These are phyloP conservation scores for Mythimna vitellina DNA, from an alignment of 2,888 invertebrate species.

Conservation along the genomic window DNA sequence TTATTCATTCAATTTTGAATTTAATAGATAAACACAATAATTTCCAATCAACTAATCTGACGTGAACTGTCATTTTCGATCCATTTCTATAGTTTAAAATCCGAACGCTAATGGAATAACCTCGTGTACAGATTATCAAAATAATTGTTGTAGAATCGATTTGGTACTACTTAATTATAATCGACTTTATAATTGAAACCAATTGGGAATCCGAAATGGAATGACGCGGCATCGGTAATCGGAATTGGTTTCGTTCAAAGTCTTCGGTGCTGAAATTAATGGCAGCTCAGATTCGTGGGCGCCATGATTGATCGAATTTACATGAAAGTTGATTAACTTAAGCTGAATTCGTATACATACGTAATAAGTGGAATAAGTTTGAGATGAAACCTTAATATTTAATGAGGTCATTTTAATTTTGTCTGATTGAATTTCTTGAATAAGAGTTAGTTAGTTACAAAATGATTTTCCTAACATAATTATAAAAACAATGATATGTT, in stretches of 20 bases:
- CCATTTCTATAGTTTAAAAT: slow-evolving; percentile 34
- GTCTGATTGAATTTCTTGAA: too few species aligned
- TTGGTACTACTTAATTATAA: slow-evolving; percentile 36
- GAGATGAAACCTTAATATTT: too few species aligned
- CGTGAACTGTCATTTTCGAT: slow-evolving; percentile 20
- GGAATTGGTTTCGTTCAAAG: slow-evolving; percentile 48
- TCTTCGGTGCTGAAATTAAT: slow-evolving; percentile 33
- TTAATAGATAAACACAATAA: slow-evolving; percentile 3
- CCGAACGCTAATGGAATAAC: slow-evolving; percentile 28
- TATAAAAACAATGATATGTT: too few species aligned
- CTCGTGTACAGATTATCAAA: slow-evolving; percentile 23
- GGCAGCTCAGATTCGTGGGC: slow-evolving; percentile 18
- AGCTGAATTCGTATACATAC: background rate
- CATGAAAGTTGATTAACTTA: slow-evolving; percentile 36
- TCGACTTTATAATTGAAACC: slow-evolving; percentile 56
- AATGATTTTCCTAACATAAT: too few species aligned
- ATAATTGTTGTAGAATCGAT: slow-evolving; percentile 32
- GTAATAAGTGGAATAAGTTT: background rate
- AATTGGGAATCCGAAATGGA: slow-evolving; percentile 31
- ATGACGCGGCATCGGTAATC: slow-evolving; percentile 44
- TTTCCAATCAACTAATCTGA: slow-evolving; percentile 17
- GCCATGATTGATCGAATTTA: slow-evolving; percentile 32
- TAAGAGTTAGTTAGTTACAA: too few species aligned
- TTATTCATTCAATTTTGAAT: slow-evolving; percentile 1
- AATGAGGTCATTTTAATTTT: background rate